Conservation (phyloP, 30 jellyfish, hydroid and myxozoan species). For the Aurelia sp. region DNA sequence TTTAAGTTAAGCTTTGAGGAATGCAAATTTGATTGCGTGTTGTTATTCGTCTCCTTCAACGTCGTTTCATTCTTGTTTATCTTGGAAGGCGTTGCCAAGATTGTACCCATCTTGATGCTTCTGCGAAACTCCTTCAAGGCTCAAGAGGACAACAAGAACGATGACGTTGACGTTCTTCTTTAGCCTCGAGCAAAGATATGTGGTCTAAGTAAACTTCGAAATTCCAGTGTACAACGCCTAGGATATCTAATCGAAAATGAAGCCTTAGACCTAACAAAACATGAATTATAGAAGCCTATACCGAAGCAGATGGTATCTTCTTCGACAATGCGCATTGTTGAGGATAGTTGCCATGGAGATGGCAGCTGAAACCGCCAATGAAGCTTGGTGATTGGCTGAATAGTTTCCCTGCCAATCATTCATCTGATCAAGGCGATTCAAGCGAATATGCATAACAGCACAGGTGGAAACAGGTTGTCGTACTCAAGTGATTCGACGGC, state of each 20-base stretch:
- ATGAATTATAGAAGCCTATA: slow-evolving; percentile 42
- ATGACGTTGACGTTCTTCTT: background rate
- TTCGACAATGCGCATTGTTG: slow-evolving; percentile 50
- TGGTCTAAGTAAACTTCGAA: slow-evolving; percentile 39
- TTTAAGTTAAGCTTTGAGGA: slow-evolving; percentile 80
- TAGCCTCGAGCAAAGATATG: slow-evolving; percentile 12
- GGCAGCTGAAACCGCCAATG: slow-evolving; percentile 57
- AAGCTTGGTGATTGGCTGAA: slow-evolving; percentile 45
- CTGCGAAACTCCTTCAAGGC: background rate
- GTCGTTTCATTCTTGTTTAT: slow-evolving; percentile 38
- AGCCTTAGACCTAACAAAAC: slow-evolving; percentile 18
- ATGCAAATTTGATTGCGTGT: slow-evolving; percentile 49
- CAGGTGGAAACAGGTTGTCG: slow-evolving; percentile 93
- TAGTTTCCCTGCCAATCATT: slow-evolving; percentile 65
- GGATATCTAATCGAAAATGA: slow-evolving; percentile 36
- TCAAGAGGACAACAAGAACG: background rate
- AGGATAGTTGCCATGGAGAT: slow-evolving; percentile 72
- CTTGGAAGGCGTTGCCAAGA: slow-evolving; percentile 84
- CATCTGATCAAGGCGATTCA: slow-evolving; percentile 64
- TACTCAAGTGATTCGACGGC: slow-evolving; percentile 46
- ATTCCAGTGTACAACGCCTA: slow-evolving; percentile 40
- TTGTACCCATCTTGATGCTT: slow-evolving; percentile 81
- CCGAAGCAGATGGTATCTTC: slow-evolving; percentile 64
- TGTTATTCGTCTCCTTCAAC: slow-evolving; percentile 78
- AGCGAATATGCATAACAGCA: slow-evolving; percentile 74